Percentiles rank a stretch among this genome's conserved stretches.
Evolutionary conservation across 2,888 invertebrate genomes (phyloP).

Genomic region (Diarsia dahlii): DNA sequence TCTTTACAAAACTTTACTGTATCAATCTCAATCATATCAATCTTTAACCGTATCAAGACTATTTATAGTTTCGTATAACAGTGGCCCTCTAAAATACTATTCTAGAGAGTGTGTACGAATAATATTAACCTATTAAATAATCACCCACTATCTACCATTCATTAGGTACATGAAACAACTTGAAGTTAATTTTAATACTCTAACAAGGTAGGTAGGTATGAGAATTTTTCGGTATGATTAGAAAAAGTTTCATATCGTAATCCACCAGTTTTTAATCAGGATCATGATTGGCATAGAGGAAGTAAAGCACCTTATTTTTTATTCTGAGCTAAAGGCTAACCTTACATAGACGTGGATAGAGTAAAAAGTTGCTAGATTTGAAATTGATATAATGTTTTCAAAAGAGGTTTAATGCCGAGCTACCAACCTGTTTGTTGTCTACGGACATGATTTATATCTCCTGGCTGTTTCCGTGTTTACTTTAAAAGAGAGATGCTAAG

Average conservation of each 20-base stretch:
- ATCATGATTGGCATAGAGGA: slow-evolving; percentile 23
- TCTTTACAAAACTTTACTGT: too few species aligned
- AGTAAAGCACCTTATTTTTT: slow-evolving; percentile 3
- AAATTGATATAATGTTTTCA: slow-evolving; percentile 45
- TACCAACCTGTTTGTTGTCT: slow-evolving; percentile 57
- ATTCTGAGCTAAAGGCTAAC: slow-evolving; percentile 5
- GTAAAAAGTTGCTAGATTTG: slow-evolving; percentile 38
- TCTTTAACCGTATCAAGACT: too few species aligned
- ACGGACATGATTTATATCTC: slow-evolving; percentile 58
- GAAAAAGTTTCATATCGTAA: neutral
- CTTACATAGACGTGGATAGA: slow-evolving; percentile 1
- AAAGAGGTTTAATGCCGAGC: slow-evolving; percentile 55
- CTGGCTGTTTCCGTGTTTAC: slow-evolving; percentile 54
- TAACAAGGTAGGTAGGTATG: too few species aligned
- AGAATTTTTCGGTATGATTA: too few species aligned
- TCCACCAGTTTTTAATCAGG: neutral
- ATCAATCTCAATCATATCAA: too few species aligned
- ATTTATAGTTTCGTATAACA: neutral
- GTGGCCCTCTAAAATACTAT: neutral
- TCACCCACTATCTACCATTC: neutral
- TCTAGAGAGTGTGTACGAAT: neutral
- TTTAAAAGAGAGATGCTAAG: slow-evolving; percentile 24
- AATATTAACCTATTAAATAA: neutral
- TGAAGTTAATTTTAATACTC: neutral
- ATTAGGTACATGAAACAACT: neutral